phyloP scores from a whole-genome alignment of 2,888 invertebrate species.

The Cetonia aurata region DNA sequence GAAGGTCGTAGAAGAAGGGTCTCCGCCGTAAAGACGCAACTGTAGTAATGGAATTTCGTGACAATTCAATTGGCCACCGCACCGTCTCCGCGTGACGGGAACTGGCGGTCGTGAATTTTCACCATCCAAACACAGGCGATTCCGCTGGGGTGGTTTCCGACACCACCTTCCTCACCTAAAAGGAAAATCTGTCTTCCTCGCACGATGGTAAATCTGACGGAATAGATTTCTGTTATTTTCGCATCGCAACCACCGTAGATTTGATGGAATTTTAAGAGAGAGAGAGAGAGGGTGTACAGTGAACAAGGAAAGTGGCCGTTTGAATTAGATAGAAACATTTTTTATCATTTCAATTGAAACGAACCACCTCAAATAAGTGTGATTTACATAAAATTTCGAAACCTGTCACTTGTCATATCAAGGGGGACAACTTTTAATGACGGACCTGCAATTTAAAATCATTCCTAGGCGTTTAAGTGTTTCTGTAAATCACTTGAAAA shows the following conservation, averaged over 20 bases:
- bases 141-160: slow-evolving; percentile 8
- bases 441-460: too few species aligned
- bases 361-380: too few species aligned
- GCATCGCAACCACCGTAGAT: not conserved
- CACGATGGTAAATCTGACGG: slow-evolving; percentile 16
- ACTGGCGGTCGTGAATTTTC: slow-evolving; percentile 16
- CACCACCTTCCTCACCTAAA: not conserved
- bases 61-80: slow-evolving; percentile 23
- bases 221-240: slow-evolving; percentile 39
- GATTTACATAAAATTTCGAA: too few species aligned
- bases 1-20: not conserved
- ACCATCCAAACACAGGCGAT: slow-evolving; percentile 26
- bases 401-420: too few species aligned
- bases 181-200: slow-evolving; percentile 31
- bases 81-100: not conserved
- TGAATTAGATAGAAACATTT: not conserved
- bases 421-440: too few species aligned
- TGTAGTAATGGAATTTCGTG: slow-evolving; percentile 21
- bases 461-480: too few species aligned
- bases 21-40: not conserved
- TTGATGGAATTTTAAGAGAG: too few species aligned
- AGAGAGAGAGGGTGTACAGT: too few species aligned
- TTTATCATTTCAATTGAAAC: too few species aligned
- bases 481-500: too few species aligned
- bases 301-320: not conserved